These are phyloP conservation scores for Pseudopipra pipra DNA, from an alignment of 2,113 vertebrate species.

Conservation along the genomic window DNA sequence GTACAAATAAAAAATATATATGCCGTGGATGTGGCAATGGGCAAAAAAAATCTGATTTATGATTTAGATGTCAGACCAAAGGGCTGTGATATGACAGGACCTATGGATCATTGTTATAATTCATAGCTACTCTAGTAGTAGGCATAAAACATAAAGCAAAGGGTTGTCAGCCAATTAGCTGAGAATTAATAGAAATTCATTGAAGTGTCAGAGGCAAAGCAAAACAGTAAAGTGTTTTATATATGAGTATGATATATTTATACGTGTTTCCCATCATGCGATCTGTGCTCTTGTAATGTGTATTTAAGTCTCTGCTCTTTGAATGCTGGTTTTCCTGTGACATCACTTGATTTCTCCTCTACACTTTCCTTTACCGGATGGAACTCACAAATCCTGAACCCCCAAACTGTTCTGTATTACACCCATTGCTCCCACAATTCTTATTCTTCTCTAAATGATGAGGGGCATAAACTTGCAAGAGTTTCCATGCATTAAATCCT, in stretches of 20 bases:
- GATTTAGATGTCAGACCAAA: background rate
- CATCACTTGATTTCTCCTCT: background rate
- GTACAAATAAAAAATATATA: background rate
- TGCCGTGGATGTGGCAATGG: background rate
- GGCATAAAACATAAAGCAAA: background rate
- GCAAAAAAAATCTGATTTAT: background rate
- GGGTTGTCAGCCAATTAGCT: background rate
- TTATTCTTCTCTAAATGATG: background rate
- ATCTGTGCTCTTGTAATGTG: background rate
- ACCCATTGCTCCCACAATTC: background rate
- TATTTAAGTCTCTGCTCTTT: background rate
- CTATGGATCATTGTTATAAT: background rate
- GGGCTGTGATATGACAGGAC: background rate
- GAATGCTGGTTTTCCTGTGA: background rate
- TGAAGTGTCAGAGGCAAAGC: background rate
- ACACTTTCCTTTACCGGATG: background rate
- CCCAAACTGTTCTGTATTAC: background rate
- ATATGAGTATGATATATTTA: background rate
- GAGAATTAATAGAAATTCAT: background rate
- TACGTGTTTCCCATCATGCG: rapidly evolving
- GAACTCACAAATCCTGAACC: background rate
- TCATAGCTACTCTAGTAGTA: background rate
- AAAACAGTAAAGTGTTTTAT: background rate
- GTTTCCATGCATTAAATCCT: background rate
- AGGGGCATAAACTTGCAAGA: background rate